Conservation (phyloP, 1,140 invertebrate genomes). For the Drosophila biarmipes region DNA sequence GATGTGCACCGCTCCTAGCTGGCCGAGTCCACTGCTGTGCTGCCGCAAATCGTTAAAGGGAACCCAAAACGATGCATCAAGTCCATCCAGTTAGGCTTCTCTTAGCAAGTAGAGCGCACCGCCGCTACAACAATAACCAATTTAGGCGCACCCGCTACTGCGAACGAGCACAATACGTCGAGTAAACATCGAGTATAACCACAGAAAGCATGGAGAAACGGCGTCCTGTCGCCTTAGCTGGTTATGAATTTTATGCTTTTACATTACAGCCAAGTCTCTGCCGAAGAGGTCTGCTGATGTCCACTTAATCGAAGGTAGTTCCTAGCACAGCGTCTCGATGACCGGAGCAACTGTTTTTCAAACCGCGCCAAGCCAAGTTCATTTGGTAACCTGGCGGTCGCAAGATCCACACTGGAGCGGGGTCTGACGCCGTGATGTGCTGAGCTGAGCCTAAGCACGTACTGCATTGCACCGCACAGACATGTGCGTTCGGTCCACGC, state of each 20-base stretch:
- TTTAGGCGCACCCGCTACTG: conserved; percentile 8
- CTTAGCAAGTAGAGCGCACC: conserved; percentile 20
- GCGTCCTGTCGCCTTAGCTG: conserved; percentile 4
- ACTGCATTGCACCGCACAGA: conserved; percentile 80
- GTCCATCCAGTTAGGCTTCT: conserved; percentile 66
- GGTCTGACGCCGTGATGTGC: conserved; percentile 25
- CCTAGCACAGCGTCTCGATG: conserved; percentile 18
- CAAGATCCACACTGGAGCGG: conserved; percentile 10
- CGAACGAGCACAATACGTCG: conserved; percentile 14
- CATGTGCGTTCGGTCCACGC: conserved; percentile 79
- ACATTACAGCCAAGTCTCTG: conserved; percentile 63
- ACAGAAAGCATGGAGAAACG: conserved; percentile 19
- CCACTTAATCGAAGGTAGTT: conserved; percentile 4
- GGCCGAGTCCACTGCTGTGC: conserved; percentile 33
- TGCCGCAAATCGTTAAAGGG: conserved; percentile 77
- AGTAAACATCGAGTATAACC: conserved; percentile 23
- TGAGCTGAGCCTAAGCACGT: conserved; percentile 44
- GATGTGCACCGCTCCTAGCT: conserved; percentile 14
- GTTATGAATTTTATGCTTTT: conserved; percentile 57
- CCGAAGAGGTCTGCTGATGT: conserved; percentile 20
- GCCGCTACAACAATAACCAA: conserved; percentile 57
- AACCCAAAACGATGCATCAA: conserved; percentile 80
- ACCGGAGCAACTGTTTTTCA: conserved; percentile 12
- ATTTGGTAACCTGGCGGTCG: conserved; percentile 7
- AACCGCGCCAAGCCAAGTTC: conserved; percentile 6